phyloP scores from a whole-genome alignment of 2,888 invertebrate species.

The Melolontha melolontha region DNA sequence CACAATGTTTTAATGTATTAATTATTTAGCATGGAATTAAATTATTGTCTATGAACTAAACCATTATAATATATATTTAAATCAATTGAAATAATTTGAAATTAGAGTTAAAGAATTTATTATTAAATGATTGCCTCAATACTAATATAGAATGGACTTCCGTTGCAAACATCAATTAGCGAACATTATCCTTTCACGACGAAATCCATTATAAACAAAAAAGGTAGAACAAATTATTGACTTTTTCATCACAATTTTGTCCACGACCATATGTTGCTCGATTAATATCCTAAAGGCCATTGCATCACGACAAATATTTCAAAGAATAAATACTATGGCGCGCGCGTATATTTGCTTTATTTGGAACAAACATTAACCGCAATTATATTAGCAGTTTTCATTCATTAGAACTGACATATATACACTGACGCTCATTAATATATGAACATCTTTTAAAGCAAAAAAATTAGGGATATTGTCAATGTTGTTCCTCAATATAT shows the following conservation, averaged over 20 bases:
- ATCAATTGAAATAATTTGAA: no score
- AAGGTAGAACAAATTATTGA: constrained; percentile 15
- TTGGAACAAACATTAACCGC: constrained; percentile 21
- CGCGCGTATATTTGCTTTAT: constrained; percentile 18
- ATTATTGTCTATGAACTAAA: no score
- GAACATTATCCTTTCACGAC: constrained; percentile 14
- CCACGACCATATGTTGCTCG: constrained; percentile 9
- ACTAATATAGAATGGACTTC: no score
- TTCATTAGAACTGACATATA: constrained; percentile 1
- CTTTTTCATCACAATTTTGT: constrained; percentile 17
- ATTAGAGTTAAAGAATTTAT: no score
- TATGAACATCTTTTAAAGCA: neutral
- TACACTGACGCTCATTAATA: neutral
- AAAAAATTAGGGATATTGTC: no score
- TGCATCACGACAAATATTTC: constrained; percentile 6
- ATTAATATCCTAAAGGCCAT: constrained; percentile 11
- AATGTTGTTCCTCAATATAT: neutral
- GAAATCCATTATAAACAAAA: constrained; percentile 6
- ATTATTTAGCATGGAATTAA: no score
- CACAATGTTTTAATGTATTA: no score
- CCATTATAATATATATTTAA: no score
- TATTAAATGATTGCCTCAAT: no score
- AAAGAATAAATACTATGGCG: constrained; percentile 2
- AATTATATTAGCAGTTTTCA: constrained; percentile 23
- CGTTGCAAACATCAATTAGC: neutral